Percentiles rank a stretch among this genome's conserved stretches.
Conservation (phyloP, 1,140 invertebrate species). For the Drosophila albomicans region DNA sequence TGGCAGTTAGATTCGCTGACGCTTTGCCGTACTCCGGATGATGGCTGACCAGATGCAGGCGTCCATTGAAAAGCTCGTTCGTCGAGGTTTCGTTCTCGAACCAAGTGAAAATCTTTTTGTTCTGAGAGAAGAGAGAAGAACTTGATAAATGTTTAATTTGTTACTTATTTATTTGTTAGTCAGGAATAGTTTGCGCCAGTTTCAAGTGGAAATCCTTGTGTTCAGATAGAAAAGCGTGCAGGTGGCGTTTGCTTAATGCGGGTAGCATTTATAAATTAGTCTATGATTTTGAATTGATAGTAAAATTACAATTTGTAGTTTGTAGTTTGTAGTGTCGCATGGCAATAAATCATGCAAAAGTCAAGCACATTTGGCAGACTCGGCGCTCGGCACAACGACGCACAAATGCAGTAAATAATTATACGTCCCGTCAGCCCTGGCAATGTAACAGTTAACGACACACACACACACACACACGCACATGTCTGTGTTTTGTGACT, state of each 20-base stretch:
- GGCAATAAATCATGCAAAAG: slow-evolving; percentile 36
- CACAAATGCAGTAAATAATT: slow-evolving; percentile 37
- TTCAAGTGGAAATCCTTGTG: not conserved
- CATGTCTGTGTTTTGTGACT: not conserved
- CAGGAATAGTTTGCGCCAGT: too few species aligned
- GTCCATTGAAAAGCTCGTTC: slow-evolving; percentile 90
- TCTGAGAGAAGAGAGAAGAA: slow-evolving; percentile 85
- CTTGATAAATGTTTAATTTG: too few species aligned
- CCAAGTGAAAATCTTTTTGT: slow-evolving; percentile 91
- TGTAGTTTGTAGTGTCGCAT: slow-evolving; percentile 9
- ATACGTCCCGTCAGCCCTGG: slow-evolving; percentile 27
- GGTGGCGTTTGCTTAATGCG: not conserved
- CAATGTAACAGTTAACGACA: slow-evolving; percentile 40
- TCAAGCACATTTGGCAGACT: slow-evolving; percentile 14
- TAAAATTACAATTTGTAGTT: slow-evolving; percentile 47
- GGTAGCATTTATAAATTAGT: slow-evolving; percentile 8
- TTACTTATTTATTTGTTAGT: too few species aligned
- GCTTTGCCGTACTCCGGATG: slow-evolving; percentile 89
- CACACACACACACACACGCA: not conserved
- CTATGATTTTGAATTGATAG: slow-evolving; percentile 39
- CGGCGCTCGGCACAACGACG: not conserved
- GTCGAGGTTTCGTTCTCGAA: slow-evolving; percentile 90
- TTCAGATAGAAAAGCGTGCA: not conserved
- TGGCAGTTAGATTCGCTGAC: slow-evolving; percentile 95
- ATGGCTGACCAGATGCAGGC: slow-evolving; percentile 88